A percentile compares a stretch with the other conserved stretches of the same genome.
These are phyloP conservation scores for Delphinus delphis DNA, from an alignment of 2,113 vertebrate genomes.

Conservation along the genomic window DNA sequence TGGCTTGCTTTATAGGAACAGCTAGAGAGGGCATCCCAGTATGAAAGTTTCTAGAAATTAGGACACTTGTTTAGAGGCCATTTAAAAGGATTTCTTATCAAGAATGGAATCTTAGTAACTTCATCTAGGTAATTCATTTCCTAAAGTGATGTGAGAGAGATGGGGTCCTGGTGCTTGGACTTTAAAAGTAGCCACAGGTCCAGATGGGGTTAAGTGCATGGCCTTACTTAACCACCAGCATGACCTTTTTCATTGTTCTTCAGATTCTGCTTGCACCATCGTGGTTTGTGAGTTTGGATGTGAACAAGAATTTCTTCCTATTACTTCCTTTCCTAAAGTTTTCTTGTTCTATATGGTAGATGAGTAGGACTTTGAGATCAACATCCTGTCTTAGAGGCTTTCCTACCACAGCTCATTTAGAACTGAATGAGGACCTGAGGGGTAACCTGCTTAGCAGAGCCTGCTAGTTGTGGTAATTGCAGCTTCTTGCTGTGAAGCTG, in stretches of 20 bases:
- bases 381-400: not conserved
- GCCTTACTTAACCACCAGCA: not conserved
- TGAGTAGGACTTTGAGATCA: constrained; percentile 13
- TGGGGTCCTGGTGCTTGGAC: not conserved
- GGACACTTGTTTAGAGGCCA: not conserved
- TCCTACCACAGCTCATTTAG: not conserved
- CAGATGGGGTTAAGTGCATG: not conserved
- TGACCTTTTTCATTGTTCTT: not conserved
- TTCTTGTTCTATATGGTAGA: not conserved
- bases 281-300: not conserved
- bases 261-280: not conserved
- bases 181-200: not conserved
- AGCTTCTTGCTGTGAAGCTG: not conserved
- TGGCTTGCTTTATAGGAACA: not conserved
- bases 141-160: not conserved
- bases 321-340: not conserved
- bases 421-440: constrained; percentile 26
- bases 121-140: constrained; percentile 32
- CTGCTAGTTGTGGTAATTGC: not conserved
- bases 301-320: constrained; percentile 18
- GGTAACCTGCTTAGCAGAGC: not conserved
- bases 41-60: constrained; percentile 1
- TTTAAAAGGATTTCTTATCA: not conserved
- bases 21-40: not conserved
- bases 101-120: not conserved